Evolutionary conservation across 2,888 invertebrate genomes (phyloP), one percentile per base, ranked within the genome.

Genomic region (Xylocampa areola): DNA sequence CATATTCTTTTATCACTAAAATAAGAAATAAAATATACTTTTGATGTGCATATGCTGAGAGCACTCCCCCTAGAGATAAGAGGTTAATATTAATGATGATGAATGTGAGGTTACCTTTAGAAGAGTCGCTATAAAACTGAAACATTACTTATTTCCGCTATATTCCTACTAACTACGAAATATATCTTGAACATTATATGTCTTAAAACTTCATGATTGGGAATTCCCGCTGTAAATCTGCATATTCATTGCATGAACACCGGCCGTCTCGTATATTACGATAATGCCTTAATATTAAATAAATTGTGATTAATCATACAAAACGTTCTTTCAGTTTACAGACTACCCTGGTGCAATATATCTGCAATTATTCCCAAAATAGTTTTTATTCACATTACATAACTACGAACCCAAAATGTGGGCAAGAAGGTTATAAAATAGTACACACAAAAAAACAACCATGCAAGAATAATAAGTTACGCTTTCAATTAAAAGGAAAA

Each of bases 311-410:
- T 23, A 8, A 5, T n/a, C n/a, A n/a, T n/a, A 14, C 2, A n/a
- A 29, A 40, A 51, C 1, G 7, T 19, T 65, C 14, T 6, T 25
- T 14, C 2, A 35, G 48, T 48, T 25, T 29, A 39, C 16, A 51
- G 30, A 43, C 21, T 48, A 40, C 16, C 33, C 11, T 27, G 27
- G 37, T 64, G 43, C 35, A 45, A 30, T 45, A 49, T 16, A 45
- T 33, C 16, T 59, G 40, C 49, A 62, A 57, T 71, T 57, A 68
- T 43, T 77, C 79, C 73, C 65, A 73, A 82, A 87, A 86, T 80
- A 85, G 71, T 76, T 81, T 80, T 80, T 76, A 85, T 78, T 84
- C 83, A 79, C 69, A 84, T 88, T 87, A 88, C 86, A 86, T 87
- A 86, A 87, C 85, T 80, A 68, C 78, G 54, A 73, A 81, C 54